Evolutionary conservation across 2,888 invertebrate genomes (phyloP), one percentile per base, ranked within the genome.

Genomic region (Campoplex capitator): DNA sequence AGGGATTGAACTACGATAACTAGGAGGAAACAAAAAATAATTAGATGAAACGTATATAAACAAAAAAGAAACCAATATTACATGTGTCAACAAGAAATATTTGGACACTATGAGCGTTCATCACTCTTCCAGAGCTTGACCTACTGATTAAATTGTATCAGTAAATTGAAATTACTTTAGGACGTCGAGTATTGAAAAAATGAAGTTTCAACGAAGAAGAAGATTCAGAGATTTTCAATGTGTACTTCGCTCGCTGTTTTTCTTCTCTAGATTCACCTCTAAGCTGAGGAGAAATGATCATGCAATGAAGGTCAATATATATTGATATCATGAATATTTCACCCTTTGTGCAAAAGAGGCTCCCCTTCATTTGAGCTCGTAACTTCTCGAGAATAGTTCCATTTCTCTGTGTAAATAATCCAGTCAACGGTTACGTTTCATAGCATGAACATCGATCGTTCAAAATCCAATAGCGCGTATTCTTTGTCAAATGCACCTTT

Each of bases 361-460:
- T 45, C 45, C 2, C 13, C 45, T 13, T 45, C 45, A 13, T 45
- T 45, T 2, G 11, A 45, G 45, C 45, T 45, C 13, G 11, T 11
- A 45, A 11, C 13, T 45, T 13, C 45, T 1, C 45, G 45, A 42
- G 45, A 11, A 45, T 45, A 45, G 45, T 2, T 42, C 6, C 9
- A 42, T 7, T 42, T 42, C 42, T 11, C 1, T 45, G 2, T 45
- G 45, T 45, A 11, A 45, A 45, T 45, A 45, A 45, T 45, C 0
- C 45, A 45, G 13, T 11, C 45, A 45, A 45, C 45, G 45, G 45
- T 45, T 13, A 11, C 1, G 11, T 45, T 51, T 51, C n/a, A n/a
- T 9, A 76, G 42, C 48, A 73, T 73, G 42, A 42, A 42, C 7
- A 32, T 54, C 32, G 73, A 78, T 78, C 65, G 6, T 83, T 54